These are phyloP conservation scores for Neoarius graeffei DNA, from an alignment of 2,113 vertebrate species.

Conservation along the genomic window DNA sequence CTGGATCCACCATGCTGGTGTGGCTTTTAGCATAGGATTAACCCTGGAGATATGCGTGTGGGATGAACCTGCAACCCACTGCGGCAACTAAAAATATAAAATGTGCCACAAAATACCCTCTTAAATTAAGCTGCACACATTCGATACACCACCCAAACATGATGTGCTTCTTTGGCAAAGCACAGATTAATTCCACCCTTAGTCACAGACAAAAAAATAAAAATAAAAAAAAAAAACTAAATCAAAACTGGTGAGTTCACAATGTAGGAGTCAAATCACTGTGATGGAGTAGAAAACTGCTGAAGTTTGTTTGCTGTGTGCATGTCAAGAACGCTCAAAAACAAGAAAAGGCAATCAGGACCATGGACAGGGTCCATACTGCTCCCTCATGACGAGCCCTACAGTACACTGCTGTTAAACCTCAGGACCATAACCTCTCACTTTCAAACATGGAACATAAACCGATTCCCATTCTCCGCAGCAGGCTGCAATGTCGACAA, in stretches of 20 bases:
- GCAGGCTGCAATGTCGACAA: slow-evolving; percentile 30
- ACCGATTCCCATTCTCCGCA: slow-evolving; percentile 27
- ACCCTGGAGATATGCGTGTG: not conserved
- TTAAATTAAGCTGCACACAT: not conserved
- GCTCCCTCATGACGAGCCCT: not conserved
- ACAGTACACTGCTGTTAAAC: not conserved
- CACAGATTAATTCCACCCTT: slow-evolving; percentile 6
- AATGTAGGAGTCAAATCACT: not conserved
- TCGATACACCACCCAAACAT: not conserved
- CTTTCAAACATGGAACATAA: slow-evolving; percentile 28
- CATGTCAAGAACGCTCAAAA: not conserved
- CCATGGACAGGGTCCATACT: slow-evolving; percentile 22
- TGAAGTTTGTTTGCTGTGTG: not conserved
- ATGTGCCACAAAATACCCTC: not conserved
- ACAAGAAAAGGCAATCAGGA: slow-evolving; percentile 27
- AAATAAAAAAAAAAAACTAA: not conserved
- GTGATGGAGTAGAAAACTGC: not conserved
- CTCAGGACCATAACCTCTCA: not conserved
- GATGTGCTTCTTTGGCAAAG: not conserved
- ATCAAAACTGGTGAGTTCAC: not conserved
- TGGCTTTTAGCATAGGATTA: not conserved
- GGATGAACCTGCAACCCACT: not conserved
- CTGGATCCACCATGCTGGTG: not conserved
- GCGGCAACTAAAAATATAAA: not conserved
- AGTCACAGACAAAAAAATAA: not conserved